phyloP scores from a whole-genome alignment of 2,888 invertebrate genomes.

The Ethmia dodecea region DNA sequence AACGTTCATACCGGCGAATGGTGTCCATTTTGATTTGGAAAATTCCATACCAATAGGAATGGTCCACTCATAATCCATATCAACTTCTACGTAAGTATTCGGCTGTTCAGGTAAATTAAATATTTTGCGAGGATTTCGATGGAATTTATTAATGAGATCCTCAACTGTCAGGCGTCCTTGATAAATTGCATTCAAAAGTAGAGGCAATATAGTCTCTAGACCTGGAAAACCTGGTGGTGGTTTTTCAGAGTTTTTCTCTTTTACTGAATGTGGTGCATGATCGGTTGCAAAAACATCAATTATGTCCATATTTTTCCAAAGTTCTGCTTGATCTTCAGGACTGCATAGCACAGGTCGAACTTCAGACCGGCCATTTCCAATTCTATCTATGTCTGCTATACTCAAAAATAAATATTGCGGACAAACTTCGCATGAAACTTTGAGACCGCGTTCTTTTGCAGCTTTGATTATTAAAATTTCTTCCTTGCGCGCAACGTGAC shows the following conservation, averaged over 20 bases:
- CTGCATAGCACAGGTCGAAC: constrained; percentile 92
- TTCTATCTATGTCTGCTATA: constrained; percentile 83
- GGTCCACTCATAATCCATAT: constrained; percentile 94
- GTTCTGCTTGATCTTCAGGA: constrained; percentile 93
- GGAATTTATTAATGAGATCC: constrained; percentile 93
- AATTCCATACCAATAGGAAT: constrained; percentile 89
- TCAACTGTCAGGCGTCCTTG: constrained; percentile 92
- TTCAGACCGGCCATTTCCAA: constrained; percentile 85
- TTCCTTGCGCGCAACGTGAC: constrained; percentile 97
- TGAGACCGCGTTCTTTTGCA: constrained; percentile 93
- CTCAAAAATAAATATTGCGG: constrained; percentile 98
- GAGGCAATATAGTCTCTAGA: constrained; percentile 97
- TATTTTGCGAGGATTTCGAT: constrained; percentile 95
- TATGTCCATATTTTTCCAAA: constrained; percentile 98
- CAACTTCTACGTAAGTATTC: constrained; percentile 97
- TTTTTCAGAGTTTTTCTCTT: constrained; percentile 89
- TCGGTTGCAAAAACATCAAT: constrained; percentile 99
- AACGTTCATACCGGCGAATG: constrained; percentile 93
- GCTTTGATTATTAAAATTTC: constrained; percentile 94
- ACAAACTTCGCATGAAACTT: constrained; percentile 98
- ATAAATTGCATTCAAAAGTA: constrained; percentile 95
- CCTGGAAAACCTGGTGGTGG: constrained; percentile 98
- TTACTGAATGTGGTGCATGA: constrained; percentile 96
- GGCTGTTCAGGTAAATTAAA: constrained; percentile 97
- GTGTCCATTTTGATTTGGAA: constrained; percentile 97